Percentiles rank a stretch among this genome's conserved stretches.
phyloP scores from a whole-genome alignment of 2,888 invertebrate species.

The Erebia aethiops region DNA sequence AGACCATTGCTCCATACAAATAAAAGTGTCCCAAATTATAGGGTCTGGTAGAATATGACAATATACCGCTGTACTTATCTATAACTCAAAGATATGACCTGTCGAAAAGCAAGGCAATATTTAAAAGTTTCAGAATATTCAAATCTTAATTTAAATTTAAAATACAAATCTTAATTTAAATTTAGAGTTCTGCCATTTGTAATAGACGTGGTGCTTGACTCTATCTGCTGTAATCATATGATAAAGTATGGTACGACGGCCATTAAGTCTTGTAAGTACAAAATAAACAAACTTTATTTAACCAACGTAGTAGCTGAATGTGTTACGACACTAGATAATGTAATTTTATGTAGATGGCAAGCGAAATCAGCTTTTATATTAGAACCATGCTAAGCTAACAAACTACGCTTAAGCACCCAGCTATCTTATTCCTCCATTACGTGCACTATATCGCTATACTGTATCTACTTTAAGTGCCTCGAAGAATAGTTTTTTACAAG shows the following conservation, averaged over 20 bases:
- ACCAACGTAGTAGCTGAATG: neutral
- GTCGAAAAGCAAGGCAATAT: too few relatives aligned
- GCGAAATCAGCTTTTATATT: constrained; percentile 6
- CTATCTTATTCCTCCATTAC: neutral
- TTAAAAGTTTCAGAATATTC: too few relatives aligned
- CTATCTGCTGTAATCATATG: constrained; percentile 3
- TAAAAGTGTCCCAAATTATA: too few relatives aligned
- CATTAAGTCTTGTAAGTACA: neutral
- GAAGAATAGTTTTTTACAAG: neutral
- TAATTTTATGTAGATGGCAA: constrained; percentile 4
- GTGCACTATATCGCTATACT: constrained; percentile 11
- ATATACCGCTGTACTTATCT: too few relatives aligned
- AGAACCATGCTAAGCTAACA: constrained; percentile 10
- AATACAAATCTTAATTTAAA: neutral
- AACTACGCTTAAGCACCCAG: constrained; percentile 3
- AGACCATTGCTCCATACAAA: too few relatives aligned
- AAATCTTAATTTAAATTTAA: too few relatives aligned
- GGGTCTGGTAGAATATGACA: too few relatives aligned
- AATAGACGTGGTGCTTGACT: neutral
- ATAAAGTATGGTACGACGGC: neutral
- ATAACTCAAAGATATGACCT: too few relatives aligned
- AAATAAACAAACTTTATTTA: neutral
- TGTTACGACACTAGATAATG: neutral
- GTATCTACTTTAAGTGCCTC: neutral
- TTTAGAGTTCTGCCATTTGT: neutral